Evolutionary conservation across 1,140 invertebrate genomes (phyloP).

Genomic region (Camponotus pennsylvanicus): DNA sequence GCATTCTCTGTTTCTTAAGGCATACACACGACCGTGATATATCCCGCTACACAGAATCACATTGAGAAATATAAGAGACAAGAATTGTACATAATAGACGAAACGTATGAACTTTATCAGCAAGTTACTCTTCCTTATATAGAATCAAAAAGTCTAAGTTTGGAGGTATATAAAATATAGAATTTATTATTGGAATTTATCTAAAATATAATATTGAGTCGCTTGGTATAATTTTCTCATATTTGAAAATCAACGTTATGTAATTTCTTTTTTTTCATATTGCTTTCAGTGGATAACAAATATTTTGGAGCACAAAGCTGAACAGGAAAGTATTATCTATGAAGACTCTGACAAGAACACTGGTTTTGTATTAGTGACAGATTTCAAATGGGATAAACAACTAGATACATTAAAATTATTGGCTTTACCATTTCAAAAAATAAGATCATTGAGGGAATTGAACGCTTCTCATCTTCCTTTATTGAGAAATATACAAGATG

Average conservation of each 20-base stretch:
- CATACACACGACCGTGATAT: slow-evolving; percentile 94
- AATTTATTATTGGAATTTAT: neutral
- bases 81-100: slow-evolving; percentile 91
- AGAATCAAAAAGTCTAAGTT: slow-evolving; percentile 89
- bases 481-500: slow-evolving; percentile 92
- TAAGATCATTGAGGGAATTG: slow-evolving; percentile 95
- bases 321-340: slow-evolving; percentile 94
- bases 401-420: slow-evolving; percentile 93
- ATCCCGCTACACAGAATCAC: slow-evolving; percentile 97
- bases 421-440: slow-evolving; percentile 91
- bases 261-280: slow-evolving; percentile 17
- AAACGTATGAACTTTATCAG: slow-evolving; percentile 94
- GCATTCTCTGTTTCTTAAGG: slow-evolving; percentile 85
- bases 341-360: slow-evolving; percentile 92
- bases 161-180: slow-evolving; percentile 88
- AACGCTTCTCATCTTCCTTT: slow-evolving; percentile 92
- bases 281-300: slow-evolving; percentile 97
- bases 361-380: slow-evolving; percentile 96
- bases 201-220: slow-evolving; percentile 2
- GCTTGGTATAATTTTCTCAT: neutral
- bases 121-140: slow-evolving; percentile 93
- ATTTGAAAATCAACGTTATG: neutral
- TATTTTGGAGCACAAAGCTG: slow-evolving; percentile 96
- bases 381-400: slow-evolving; percentile 97
- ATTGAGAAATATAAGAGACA: slow-evolving; percentile 94